Base-by-base conservation (phyloP, 2,888 invertebrate species). In the Ferrisia virgata region DNA sequence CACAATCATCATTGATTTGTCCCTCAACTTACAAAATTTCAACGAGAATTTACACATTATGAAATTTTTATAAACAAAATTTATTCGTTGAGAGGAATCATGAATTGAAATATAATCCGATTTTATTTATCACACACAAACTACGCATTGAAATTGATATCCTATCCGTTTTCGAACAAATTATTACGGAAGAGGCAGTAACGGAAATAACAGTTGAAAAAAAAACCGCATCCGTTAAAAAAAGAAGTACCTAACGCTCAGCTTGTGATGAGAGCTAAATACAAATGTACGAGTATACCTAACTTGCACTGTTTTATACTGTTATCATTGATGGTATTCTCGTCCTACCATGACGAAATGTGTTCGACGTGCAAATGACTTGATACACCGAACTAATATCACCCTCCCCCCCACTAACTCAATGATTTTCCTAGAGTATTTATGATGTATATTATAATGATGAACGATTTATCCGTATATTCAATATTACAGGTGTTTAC, bases 191-290 rank as follows among this genome's bases (percentile, higher is more conserved):
- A 76, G 72, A 36, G 72, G 72, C 11, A 36, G 72, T 76, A 76
- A 76, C 72, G 72, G 72, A 76, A 76, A 76, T 36, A 36, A 76
- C 18, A 76, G 72, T 76, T 36, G 72, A 76, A 76, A 76, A 76
- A 76, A 76, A 76, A 76, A 76, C 72, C 72, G 72, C 72, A 76
- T 76, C 72, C 72, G 72, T 76, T 76, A 36, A 76, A 76, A 53
- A 36, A 76, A 36, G 33, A 64, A 64, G 64, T 64, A n/a, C n/a
- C n/a, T n/a, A 64, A 64, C 25, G 64, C 53, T 53, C 28, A 64
- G 13, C 64, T 15, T 58, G 58, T 64, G 64, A 64, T 28, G 64
- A 64, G 15, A 25, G 31, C 64, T 64, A 64, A 53, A 53, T 64
- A 28, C 64, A 5, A 64, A 64, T 28, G 72, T 15, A 36, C 36